Evolutionary conservation across 2,888 invertebrate genomes (phyloP).

Genomic region (Melinaea marsaeus): DNA sequence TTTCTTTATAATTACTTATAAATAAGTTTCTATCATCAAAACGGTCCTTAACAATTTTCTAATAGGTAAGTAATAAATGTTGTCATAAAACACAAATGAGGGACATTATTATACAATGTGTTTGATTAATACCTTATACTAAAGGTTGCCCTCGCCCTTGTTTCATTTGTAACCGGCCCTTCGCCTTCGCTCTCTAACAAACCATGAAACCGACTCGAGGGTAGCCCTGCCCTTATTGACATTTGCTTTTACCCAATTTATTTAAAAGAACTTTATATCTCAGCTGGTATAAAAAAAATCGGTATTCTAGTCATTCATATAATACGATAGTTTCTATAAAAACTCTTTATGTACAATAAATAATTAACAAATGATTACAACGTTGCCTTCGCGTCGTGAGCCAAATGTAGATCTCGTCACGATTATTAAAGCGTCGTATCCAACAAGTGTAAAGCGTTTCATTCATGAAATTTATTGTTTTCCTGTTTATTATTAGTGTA

Average conservation of each 20-base stretch:
- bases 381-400: not conserved
- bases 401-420: conserved; percentile 2
- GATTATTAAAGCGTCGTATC: conserved; percentile 7
- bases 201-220: not conserved
- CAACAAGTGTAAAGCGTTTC: conserved; percentile 12
- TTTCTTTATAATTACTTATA: too few relatives aligned
- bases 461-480: conserved; percentile 23
- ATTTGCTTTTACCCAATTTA: conserved; percentile 5
- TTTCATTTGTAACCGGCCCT: not conserved
- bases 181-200: conserved; percentile 2
- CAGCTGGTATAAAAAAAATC: too few relatives aligned
- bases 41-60: not conserved
- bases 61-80: not conserved
- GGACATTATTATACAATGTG: not conserved
- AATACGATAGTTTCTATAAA: too few relatives aligned
- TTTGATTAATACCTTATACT: not conserved
- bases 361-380: too few relatives aligned
- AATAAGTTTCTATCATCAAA: too few relatives aligned
- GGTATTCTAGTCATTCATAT: too few relatives aligned
- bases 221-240: conserved; percentile 3
- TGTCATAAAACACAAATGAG: not conserved
- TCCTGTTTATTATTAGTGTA: conserved; percentile 17
- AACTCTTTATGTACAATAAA: too few relatives aligned
- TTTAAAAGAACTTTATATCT: not conserved
- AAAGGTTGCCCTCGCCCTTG: conserved; percentile 2